Conservation (phyloP, 2,797 vertebrate species). For the Enteromius treurensis region DNA sequence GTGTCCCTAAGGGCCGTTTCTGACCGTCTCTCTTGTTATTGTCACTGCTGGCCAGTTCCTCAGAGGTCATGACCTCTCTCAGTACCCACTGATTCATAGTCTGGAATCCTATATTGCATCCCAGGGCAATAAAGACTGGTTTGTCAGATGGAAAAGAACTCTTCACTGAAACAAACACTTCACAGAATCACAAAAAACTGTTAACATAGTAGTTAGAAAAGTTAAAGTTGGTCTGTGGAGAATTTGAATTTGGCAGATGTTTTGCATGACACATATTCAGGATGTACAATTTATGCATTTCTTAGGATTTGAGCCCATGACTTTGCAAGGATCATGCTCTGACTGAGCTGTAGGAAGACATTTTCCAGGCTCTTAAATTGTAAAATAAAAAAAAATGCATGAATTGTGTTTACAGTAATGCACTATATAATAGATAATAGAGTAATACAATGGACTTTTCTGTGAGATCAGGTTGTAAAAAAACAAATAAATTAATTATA, state of each 20-base stretch:
- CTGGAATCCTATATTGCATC: constrained; percentile 54
- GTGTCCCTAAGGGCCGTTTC: constrained; percentile 34
- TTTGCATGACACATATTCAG: background rate
- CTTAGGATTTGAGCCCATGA: background rate
- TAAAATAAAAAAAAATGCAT: background rate
- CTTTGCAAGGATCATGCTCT: background rate
- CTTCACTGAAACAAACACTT: background rate
- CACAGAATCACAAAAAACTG: background rate
- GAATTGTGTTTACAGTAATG: background rate
- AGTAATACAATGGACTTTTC: too few species aligned
- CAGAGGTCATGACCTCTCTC: constrained; percentile 41
- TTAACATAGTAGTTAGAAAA: background rate
- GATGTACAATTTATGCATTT: background rate
- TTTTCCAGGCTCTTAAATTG: background rate
- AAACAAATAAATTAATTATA: background rate
- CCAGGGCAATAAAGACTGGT: background rate
- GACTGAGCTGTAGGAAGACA: background rate
- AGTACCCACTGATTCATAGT: constrained; percentile 53
- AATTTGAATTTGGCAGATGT: background rate
- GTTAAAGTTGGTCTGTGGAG: background rate
- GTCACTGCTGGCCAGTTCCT: constrained; percentile 51
- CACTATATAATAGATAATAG: background rate
- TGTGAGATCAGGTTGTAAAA: background rate
- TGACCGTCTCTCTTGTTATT: constrained; percentile 60
- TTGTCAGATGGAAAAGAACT: constrained; percentile 9